Evolutionary conservation across 2,797 vertebrate genomes (phyloP), one percentile per base, ranked within the genome.

Genomic region (Rhinichthys osculus): DNA sequence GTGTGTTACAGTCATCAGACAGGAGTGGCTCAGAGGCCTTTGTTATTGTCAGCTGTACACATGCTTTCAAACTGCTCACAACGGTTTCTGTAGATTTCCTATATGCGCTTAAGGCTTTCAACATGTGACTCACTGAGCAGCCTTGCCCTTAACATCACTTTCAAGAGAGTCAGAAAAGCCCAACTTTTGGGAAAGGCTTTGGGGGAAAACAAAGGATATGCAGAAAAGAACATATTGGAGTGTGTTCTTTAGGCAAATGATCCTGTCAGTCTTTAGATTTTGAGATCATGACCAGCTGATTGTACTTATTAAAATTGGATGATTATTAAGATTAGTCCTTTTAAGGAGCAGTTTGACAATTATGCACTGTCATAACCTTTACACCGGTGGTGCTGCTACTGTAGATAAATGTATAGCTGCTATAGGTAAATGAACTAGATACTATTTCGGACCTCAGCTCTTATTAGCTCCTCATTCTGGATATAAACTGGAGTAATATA

Each of bases 1-100:
- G 16, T 77, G 62, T 73, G 54, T 78, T 85, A 23, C 52, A 82
- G 23, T 86, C 57, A 30, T 85, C 69, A 72, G 73, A 8, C 44
- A 74, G 66, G 72, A 78, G 35, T 86, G 33, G 54, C 44, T 66
- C 7, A 5, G 82, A 57, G n/a, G 35, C n/a, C 35, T 79, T 87
- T 23, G 77, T 78, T 69, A 69, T 76, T 66, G 64, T 38, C 17
- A 21, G 38, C 3, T 33, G 72, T 74, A 59, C 78, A 71, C 33
- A 78, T 27, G 78, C 72, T 30, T 77, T 69, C 47, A 82, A 74
- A 74, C 40, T 1, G 4, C 42, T 76, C 13, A 27, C 21, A 50
- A 30, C 9, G 8, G 21, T 76, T 83, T 83, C 42, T 76, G 21
- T 83, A 83, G 21, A 52, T 83, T n/a, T 47, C 38, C 33, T 44